Conservation (phyloP, 2,113 vertebrate genomes). For the Aphyosemion australe region DNA sequence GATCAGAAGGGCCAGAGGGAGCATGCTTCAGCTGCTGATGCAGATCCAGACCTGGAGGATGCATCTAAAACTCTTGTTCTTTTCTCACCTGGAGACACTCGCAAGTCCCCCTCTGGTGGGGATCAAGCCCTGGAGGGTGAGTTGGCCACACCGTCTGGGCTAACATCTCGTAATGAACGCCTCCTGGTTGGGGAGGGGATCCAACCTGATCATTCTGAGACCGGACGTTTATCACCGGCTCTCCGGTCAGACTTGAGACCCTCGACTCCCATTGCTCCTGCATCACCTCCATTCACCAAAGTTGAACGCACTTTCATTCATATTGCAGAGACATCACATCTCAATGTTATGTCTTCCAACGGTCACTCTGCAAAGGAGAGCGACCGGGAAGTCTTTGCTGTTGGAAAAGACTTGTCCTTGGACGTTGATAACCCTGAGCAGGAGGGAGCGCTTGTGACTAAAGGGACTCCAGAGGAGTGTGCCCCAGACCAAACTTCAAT, state of each 20-base stretch:
- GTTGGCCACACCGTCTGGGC: constrained; percentile 81
- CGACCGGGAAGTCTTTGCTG: constrained; percentile 68
- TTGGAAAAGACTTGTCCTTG: constrained; percentile 61
- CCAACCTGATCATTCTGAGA: constrained; percentile 75
- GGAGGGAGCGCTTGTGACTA: constrained; percentile 42
- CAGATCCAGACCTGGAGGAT: constrained; percentile 91
- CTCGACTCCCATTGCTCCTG: constrained; percentile 71
- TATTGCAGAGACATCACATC: constrained; percentile 93
- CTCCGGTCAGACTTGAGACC: constrained; percentile 88
- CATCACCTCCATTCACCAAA: constrained; percentile 94
- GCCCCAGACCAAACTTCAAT: constrained; percentile 22
- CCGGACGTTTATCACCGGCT: constrained; percentile 86
- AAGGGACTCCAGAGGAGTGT: constrained; percentile 53
- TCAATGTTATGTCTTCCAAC: constrained; percentile 92
- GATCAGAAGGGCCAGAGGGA: constrained; percentile 86
- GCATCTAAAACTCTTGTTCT: constrained; percentile 94
- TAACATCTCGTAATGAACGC: constrained; percentile 83
- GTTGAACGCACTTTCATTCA: constrained; percentile 95
- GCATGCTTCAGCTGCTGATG: constrained; percentile 85
- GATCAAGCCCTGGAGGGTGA: constrained; percentile 84
- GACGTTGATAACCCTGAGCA: constrained; percentile 68
- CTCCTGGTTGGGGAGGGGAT: constrained; percentile 58
- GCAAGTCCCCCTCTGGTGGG: constrained; percentile 85
- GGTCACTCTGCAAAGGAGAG: constrained; percentile 78
- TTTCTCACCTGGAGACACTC: constrained; percentile 94